Percentiles rank a stretch among this genome's conserved stretches.
Conservation (phyloP, 2,113 vertebrate genomes). For the Steatornis caripensis region DNA sequence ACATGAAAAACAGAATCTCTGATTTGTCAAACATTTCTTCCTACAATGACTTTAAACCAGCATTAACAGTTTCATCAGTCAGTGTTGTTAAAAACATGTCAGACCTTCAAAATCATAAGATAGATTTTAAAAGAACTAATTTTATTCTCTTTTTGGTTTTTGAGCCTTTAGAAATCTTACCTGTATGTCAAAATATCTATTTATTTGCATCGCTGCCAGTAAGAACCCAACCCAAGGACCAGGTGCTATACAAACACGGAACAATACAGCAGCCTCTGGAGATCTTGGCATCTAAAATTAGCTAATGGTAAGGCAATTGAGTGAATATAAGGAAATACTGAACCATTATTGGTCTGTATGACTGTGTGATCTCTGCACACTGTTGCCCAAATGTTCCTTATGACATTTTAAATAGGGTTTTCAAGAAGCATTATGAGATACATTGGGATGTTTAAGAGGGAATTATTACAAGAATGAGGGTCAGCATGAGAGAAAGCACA, state of each 20-base stretch:
- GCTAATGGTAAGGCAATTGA: background rate
- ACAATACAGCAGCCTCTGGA: background rate
- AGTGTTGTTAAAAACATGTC: background rate
- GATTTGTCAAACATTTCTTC: background rate
- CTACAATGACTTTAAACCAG: background rate
- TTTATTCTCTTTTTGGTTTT: background rate
- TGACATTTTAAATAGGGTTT: background rate
- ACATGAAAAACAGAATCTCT: background rate
- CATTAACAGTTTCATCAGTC: background rate
- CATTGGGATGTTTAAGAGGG: background rate
- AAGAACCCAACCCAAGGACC: background rate
- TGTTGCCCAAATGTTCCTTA: background rate
- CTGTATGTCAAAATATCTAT: background rate
- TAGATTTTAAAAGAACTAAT: background rate
- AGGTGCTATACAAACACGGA: background rate
- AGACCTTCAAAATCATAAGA: background rate
- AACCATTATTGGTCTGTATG: background rate
- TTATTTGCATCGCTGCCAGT: background rate
- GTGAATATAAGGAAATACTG: background rate
- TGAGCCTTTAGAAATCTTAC: background rate
- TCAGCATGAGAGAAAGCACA: accelerated
- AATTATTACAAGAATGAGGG: background rate
- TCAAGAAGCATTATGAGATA: background rate
- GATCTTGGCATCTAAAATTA: background rate
- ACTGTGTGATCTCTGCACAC: background rate